phyloP scores from a whole-genome alignment of 2,888 invertebrate genomes.

The Chrysolina americana region DNA sequence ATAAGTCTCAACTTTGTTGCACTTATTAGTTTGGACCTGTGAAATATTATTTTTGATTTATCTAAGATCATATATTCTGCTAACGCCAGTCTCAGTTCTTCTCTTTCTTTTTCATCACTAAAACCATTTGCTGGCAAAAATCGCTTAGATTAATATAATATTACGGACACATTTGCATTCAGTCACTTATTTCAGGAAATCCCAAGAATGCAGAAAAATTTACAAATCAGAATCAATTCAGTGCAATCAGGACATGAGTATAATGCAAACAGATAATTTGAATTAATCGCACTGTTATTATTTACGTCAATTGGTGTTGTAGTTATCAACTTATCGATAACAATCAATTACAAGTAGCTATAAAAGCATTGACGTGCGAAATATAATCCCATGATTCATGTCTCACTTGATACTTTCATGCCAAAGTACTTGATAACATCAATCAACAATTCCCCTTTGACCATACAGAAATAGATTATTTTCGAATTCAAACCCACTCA shows the following conservation, averaged over 20 bases:
- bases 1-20: too few relatives aligned
- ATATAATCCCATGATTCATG: neutral
- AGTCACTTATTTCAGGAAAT: neutral
- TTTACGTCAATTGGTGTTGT: neutral
- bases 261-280: neutral
- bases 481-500: too few relatives aligned
- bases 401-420: neutral
- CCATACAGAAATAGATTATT: too few relatives aligned
- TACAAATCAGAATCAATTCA: conserved; percentile 3
- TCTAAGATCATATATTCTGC: too few relatives aligned
- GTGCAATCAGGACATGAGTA: neutral
- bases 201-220: neutral
- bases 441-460: too few relatives aligned
- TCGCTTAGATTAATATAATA: too few relatives aligned
- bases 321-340: neutral
- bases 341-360: neutral
- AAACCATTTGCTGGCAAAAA: too few relatives aligned
- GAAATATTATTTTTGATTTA: too few relatives aligned
- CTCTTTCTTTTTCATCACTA: too few relatives aligned
- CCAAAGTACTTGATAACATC: neutral
- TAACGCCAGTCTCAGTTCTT: too few relatives aligned
- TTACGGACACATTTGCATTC: neutral
- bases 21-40: too few relatives aligned
- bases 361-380: neutral
- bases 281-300: neutral